Conservation (phyloP, 1,140 invertebrate species). For the Oncopodura yosiiana region DNA sequence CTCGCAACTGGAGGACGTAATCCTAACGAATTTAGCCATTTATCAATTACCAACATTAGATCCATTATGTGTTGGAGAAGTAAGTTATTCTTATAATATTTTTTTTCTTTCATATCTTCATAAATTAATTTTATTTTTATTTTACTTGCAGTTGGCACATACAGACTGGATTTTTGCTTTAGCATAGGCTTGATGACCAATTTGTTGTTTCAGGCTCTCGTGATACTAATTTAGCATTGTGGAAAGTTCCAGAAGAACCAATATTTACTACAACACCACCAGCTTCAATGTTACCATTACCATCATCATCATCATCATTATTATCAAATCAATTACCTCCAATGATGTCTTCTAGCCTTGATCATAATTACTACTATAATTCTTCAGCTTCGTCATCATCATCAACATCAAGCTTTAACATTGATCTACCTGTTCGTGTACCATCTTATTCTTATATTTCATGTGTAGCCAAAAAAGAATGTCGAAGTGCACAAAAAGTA, state of each 20-base stretch:
- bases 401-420: background rate
- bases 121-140: background rate
- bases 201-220: constrained; percentile 86
- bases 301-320: background rate
- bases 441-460: constrained; percentile 46
- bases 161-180: constrained; percentile 92
- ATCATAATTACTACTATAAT: background rate
- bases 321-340: background rate
- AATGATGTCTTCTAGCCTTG: background rate
- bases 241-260: constrained; percentile 40
- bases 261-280: background rate
- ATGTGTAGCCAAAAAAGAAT: constrained; percentile 64
- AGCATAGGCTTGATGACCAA: constrained; percentile 91
- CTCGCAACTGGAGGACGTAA: constrained; percentile 86
- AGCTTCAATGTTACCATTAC: background rate
- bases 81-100: constrained; percentile 29
- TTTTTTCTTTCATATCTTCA: background rate
- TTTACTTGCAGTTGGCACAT: constrained; percentile 56
- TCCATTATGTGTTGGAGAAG: constrained; percentile 87
- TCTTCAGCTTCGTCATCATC: background rate
- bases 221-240: constrained; percentile 56
- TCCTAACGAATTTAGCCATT: constrained; percentile 83
- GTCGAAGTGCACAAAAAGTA: constrained; percentile 65
- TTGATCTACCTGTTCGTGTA: constrained; percentile 31
- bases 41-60: constrained; percentile 86